phyloP scores from a whole-genome alignment of 2,888 invertebrate species.

The Hartigia nigra region DNA sequence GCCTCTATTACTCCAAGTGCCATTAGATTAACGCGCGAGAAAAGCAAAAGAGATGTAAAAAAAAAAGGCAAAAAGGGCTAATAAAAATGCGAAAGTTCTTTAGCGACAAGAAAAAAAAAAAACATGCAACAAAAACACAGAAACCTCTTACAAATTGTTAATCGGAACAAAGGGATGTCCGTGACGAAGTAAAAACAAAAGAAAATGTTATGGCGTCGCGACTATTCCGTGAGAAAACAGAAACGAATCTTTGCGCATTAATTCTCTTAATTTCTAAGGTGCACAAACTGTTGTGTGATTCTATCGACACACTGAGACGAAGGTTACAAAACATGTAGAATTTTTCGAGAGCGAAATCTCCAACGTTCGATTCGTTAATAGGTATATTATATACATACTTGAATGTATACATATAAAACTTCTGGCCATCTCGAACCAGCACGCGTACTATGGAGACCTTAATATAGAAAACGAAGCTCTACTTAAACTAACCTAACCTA shows the following conservation, averaged over 20 bases:
- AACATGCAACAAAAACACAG: background rate
- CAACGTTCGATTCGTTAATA: background rate
- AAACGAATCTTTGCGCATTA: background rate
- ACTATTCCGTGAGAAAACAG: background rate
- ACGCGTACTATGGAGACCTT: background rate
- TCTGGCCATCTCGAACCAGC: background rate
- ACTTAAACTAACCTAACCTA: background rate
- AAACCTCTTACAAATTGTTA: background rate
- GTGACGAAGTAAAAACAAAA: too few relatives aligned
- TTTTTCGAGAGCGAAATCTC: background rate
- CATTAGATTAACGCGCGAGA: background rate
- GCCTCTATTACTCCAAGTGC: constrained; percentile 6
- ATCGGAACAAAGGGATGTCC: background rate
- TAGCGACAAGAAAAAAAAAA: background rate
- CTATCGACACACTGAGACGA: background rate
- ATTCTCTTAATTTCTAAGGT: background rate
- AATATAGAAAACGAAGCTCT: background rate
- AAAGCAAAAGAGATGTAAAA: background rate
- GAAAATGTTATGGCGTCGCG: background rate
- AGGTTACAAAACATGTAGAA: background rate
- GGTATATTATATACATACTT: constrained; percentile 8
- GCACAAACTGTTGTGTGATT: background rate
- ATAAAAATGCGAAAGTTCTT: background rate
- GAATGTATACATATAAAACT: background rate
- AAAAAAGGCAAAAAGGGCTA: background rate